Conservation (phyloP, 2,888 invertebrate species). For the Ctenicera cuprea region DNA sequence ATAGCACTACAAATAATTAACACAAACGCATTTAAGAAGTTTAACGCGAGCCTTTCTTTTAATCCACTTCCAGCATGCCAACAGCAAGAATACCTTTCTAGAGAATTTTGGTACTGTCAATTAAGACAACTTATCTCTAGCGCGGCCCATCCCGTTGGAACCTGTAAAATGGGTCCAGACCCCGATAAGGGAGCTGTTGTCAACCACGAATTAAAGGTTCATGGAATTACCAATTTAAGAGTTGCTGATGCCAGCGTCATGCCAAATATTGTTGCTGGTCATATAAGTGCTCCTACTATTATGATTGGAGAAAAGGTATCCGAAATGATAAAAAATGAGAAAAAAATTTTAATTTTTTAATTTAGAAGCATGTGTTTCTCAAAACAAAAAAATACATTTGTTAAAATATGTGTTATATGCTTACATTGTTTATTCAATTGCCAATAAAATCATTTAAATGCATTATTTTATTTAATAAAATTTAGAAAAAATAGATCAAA, state of each 20-base stretch:
- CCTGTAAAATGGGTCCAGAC: constrained; percentile 75
- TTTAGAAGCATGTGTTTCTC: too few species aligned
- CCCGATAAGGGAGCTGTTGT: constrained; percentile 74
- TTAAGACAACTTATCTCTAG: constrained; percentile 71
- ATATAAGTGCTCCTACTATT: constrained; percentile 73
- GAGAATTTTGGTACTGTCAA: constrained; percentile 73
- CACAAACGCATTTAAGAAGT: constrained; percentile 77
- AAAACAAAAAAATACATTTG: too few species aligned
- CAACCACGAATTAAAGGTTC: constrained; percentile 73
- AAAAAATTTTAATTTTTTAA: too few species aligned
- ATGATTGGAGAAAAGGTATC: constrained; percentile 76
- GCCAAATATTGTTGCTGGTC: constrained; percentile 73
- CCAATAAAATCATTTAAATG: too few species aligned
- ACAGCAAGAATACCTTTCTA: constrained; percentile 64
- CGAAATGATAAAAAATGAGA: constrained; percentile 60
- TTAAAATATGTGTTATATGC: too few species aligned
- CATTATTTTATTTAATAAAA: too few species aligned
- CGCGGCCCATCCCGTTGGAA: constrained; percentile 74
- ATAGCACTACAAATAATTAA: constrained; percentile 55
- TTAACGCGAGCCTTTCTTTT: constrained; percentile 75
- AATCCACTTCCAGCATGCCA: constrained; percentile 74
- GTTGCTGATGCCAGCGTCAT: constrained; percentile 76
- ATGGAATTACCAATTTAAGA: constrained; percentile 72
- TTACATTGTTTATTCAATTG: too few species aligned
- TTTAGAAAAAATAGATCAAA: too few species aligned